A percentile compares a stretch with the other conserved stretches of the same genome.
Conservation (phyloP, 2,888 invertebrate genomes). For the Oegoconia quadripuncta region DNA sequence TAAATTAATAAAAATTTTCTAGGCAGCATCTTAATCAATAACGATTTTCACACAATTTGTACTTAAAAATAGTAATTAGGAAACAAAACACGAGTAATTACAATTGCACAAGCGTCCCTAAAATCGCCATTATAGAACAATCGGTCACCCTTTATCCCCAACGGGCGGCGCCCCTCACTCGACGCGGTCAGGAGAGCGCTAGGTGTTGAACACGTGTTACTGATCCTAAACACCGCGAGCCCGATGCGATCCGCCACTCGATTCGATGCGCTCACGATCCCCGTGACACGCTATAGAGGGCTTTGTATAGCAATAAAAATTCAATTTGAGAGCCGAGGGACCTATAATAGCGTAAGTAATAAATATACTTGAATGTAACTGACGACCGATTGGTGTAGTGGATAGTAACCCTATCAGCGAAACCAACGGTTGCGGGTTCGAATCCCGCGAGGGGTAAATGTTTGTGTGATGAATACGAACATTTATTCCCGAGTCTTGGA, state of each 20-base stretch:
- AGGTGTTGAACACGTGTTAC: slow-evolving; percentile 74
- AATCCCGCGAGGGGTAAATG: too few species aligned
- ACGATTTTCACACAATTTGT: not conserved
- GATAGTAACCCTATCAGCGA: too few species aligned
- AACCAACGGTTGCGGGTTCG: too few species aligned
- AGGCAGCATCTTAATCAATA: not conserved
- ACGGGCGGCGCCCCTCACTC: slow-evolving; percentile 39
- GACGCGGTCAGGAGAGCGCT: slow-evolving; percentile 48
- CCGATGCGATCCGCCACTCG: slow-evolving; percentile 42
- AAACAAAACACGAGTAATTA: slow-evolving; percentile 5
- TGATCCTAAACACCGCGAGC: slow-evolving; percentile 41
- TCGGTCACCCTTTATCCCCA: slow-evolving; percentile 46
- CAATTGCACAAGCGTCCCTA: slow-evolving; percentile 47
- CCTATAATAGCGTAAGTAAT: slow-evolving; percentile 13
- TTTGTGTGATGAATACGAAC: too few species aligned
- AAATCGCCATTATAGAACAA: slow-evolving; percentile 60
- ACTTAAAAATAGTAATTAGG: not conserved
- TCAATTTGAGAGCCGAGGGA: slow-evolving; percentile 20
- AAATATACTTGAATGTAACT: too few species aligned
- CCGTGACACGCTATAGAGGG: slow-evolving; percentile 53
- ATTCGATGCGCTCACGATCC: slow-evolving; percentile 58
- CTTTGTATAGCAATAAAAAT: slow-evolving; percentile 44
- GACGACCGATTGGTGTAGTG: too few species aligned
- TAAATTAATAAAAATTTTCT: too few species aligned
- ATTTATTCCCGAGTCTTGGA: too few species aligned